Percentiles rank a stretch among this genome's conserved stretches.
Evolutionary conservation across 2,797 vertebrate species (phyloP).

Genomic region (Anguilla anguilla): DNA sequence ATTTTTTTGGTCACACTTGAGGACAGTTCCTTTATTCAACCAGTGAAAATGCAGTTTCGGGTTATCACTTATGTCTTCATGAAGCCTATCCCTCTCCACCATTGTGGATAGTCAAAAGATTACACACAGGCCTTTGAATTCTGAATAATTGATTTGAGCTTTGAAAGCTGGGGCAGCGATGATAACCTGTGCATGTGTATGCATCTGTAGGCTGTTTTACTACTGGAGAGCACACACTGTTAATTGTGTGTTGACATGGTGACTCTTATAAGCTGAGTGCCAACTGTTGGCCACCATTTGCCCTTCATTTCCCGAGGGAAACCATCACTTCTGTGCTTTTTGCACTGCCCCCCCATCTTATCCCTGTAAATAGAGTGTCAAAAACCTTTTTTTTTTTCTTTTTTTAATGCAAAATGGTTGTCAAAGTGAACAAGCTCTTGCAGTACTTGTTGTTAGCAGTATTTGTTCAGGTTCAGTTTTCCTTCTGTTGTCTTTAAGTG

Average conservation of each 20-base stretch:
- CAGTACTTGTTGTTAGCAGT: slow-evolving; percentile 12
- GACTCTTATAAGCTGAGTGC: not conserved
- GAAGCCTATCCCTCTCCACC: not conserved
- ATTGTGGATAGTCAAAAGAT: not conserved
- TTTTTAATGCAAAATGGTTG: slow-evolving; percentile 65
- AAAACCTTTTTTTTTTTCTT: slow-evolving; percentile 42
- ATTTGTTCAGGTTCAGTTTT: slow-evolving; percentile 12
- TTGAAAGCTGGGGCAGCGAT: slow-evolving; percentile 24
- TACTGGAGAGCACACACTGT: slow-evolving; percentile 17
- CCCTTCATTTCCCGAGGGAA: slow-evolving; percentile 49
- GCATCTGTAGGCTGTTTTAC: not conserved
- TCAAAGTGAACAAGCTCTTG: slow-evolving; percentile 65
- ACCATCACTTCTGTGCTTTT: slow-evolving; percentile 74
- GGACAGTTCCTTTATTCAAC: not conserved
- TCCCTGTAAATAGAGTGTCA: slow-evolving; percentile 59
- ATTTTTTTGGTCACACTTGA: not conserved
- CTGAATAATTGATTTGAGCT: not conserved
- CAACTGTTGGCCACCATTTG: slow-evolving; percentile 29
- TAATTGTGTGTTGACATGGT: not conserved
- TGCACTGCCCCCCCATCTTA: slow-evolving; percentile 67
- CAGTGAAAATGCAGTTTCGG: not conserved
- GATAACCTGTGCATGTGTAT: slow-evolving; percentile 19
- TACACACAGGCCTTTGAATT: not conserved
- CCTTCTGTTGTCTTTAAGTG: not conserved
- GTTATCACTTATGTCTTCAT: not conserved